These are phyloP conservation scores for Phalera bucephala DNA, from an alignment of 2,888 invertebrate genomes.

Conservation along the genomic window DNA sequence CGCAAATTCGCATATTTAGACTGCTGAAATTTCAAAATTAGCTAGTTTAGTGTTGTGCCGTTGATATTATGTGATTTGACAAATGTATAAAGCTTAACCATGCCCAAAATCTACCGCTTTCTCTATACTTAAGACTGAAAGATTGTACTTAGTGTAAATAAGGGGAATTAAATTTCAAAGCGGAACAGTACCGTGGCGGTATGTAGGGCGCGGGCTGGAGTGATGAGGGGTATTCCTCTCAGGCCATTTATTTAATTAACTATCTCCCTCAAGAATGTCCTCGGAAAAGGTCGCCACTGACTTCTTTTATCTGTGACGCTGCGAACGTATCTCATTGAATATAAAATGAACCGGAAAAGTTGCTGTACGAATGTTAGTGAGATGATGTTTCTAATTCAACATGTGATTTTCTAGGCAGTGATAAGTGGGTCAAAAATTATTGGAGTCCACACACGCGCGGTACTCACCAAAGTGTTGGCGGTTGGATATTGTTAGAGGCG, in stretches of 20 bases:
- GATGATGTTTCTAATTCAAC: neutral
- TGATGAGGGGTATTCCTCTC: slow-evolving; percentile 45
- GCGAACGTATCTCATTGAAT: slow-evolving; percentile 35
- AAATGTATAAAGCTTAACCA: too few relatives aligned
- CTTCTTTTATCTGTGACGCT: slow-evolving; percentile 28
- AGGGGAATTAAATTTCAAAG: slow-evolving; percentile 29
- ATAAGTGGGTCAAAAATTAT: too few relatives aligned
- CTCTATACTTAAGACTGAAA: neutral
- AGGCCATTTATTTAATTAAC: slow-evolving; percentile 63
- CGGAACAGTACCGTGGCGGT: slow-evolving; percentile 29
- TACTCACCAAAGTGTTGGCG: too few relatives aligned
- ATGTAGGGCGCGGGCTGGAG: slow-evolving; percentile 39
- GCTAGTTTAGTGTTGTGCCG: too few relatives aligned
- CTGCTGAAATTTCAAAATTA: too few relatives aligned
- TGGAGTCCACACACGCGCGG: too few relatives aligned
- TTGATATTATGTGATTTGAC: too few relatives aligned
- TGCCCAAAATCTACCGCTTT: too few relatives aligned
- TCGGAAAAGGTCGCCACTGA: slow-evolving; percentile 28
- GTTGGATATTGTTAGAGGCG: too few relatives aligned
- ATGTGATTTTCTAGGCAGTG: too few relatives aligned
- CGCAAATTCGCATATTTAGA: too few relatives aligned
- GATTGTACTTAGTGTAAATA: slow-evolving; percentile 19
- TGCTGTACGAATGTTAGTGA: slow-evolving; percentile 7
- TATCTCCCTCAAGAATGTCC: slow-evolving; percentile 43
- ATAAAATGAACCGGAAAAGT: slow-evolving; percentile 30